Evolutionary conservation across 2,797 vertebrate species (phyloP).

Genomic region (Moxostoma hubbsi): DNA sequence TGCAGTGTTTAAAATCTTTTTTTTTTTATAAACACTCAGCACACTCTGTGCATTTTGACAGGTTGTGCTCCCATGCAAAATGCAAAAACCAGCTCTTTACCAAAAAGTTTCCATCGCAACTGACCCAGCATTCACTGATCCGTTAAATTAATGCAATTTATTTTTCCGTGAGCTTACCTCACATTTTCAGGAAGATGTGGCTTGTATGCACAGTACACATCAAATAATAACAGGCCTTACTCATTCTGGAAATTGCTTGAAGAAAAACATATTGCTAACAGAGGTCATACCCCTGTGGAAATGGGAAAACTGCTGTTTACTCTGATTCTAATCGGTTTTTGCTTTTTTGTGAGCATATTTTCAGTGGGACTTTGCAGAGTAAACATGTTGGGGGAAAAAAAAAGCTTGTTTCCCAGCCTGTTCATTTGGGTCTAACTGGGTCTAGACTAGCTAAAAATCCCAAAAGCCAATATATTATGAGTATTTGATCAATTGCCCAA

Average conservation of each 20-base stretch:
- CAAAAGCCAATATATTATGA: no score
- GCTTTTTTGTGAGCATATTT: neutral
- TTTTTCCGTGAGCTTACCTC: conserved; percentile 39
- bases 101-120: conserved; percentile 48
- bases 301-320: conserved; percentile 3
- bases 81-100: conserved; percentile 49
- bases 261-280: conserved; percentile 8
- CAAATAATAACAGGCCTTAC: conserved; percentile 15
- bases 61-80: conserved; percentile 50
- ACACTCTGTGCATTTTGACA: conserved; percentile 54
- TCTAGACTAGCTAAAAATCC: no score
- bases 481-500: no score
- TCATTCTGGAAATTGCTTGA: conserved; percentile 16
- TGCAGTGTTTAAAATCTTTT: neutral
- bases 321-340: neutral
- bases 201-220: neutral
- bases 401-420: no score
- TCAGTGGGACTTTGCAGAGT: neutral
- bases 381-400: neutral
- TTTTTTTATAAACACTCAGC: neutral
- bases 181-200: conserved; percentile 27
- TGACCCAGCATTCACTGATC: conserved; percentile 45
- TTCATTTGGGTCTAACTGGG: no score
- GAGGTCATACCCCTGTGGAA: conserved; percentile 4
- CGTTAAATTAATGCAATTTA: conserved; percentile 31